phyloP scores from a whole-genome alignment of 2,888 invertebrate genomes.

The Meandrusa payeni region DNA sequence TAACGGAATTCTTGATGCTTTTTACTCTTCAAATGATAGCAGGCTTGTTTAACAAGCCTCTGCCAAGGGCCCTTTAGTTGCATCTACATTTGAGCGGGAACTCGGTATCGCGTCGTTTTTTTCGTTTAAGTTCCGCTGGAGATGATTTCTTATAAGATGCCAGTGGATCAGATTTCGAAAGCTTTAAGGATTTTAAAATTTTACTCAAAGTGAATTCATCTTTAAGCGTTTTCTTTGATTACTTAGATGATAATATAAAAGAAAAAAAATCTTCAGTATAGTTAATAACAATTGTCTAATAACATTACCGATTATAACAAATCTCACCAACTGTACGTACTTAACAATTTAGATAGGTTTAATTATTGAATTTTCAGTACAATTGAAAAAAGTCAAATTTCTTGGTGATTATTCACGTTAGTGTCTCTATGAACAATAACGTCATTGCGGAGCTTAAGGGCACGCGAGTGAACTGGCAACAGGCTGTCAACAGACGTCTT shows the following conservation, averaged over 20 bases:
- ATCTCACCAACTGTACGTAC: too few species aligned
- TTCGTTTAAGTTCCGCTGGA: background rate
- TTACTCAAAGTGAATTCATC: too few species aligned
- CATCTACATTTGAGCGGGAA: constrained; percentile 15
- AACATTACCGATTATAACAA: too few species aligned
- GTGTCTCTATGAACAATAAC: background rate
- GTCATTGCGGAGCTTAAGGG: background rate
- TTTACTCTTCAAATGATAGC: constrained; percentile 20
- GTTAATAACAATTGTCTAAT: too few species aligned
- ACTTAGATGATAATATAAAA: too few species aligned
- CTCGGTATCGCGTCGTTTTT: constrained; percentile 12
- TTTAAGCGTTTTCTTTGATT: too few species aligned
- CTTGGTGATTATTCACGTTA: too few species aligned
- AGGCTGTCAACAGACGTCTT: constrained; percentile 7
- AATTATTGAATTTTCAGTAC: too few species aligned
- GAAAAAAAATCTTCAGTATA: too few species aligned
- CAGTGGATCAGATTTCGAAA: constrained; percentile 13
- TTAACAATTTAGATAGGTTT: too few species aligned
- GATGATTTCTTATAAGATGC: constrained; percentile 15
- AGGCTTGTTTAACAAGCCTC: constrained; percentile 20
- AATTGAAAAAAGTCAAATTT: too few species aligned
- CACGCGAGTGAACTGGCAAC: background rate
- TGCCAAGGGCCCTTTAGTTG: constrained; percentile 19
- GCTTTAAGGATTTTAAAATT: too few species aligned
- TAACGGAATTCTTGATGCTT: constrained; percentile 21